These are phyloP conservation scores for Drosophila quadrilineata DNA, from an alignment of 1,140 invertebrate genomes.

Conservation along the genomic window DNA sequence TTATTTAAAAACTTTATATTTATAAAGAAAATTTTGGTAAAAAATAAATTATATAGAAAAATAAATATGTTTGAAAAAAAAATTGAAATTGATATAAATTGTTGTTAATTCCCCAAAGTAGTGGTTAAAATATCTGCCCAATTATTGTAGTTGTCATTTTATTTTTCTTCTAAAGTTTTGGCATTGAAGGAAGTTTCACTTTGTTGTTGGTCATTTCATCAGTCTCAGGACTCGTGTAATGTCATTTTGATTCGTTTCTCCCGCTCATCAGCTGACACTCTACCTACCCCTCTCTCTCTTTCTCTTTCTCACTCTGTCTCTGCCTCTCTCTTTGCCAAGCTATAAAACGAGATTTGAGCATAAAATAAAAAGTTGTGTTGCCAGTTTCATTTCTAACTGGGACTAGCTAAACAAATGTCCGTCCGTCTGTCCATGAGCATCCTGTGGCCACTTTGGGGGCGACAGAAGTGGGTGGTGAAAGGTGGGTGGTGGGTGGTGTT, in stretches of 20 bases:
- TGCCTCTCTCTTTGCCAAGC: not conserved
- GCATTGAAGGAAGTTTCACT: no score
- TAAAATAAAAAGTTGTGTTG: conserved; percentile 10
- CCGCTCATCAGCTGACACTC: not conserved
- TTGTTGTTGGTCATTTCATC: not conserved
- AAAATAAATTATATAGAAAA: not conserved
- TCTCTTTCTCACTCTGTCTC: not conserved
- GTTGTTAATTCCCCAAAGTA: conserved; percentile 9
- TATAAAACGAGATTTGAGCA: conserved; percentile 8
- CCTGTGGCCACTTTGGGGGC: conserved; percentile 29
- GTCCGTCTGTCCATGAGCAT: not conserved
- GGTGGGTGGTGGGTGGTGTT: no score
- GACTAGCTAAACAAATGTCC: no score
- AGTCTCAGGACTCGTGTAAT: conserved; percentile 14
- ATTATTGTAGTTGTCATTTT: no score
- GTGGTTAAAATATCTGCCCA: no score
- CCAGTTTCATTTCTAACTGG: no score
- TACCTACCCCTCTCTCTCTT: not conserved
- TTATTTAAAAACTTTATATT: no score
- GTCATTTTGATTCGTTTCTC: conserved; percentile 14
- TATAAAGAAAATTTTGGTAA: not conserved
- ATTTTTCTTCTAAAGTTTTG: conserved; percentile 10
- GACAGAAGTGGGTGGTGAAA: no score
- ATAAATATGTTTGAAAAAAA: no score
- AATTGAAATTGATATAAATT: conserved; percentile 23